Percentiles rank a stretch among this genome's conserved stretches.
phyloP scores from a whole-genome alignment of 2,797 vertebrate species.

The Halcyon chelicuti region DNA sequence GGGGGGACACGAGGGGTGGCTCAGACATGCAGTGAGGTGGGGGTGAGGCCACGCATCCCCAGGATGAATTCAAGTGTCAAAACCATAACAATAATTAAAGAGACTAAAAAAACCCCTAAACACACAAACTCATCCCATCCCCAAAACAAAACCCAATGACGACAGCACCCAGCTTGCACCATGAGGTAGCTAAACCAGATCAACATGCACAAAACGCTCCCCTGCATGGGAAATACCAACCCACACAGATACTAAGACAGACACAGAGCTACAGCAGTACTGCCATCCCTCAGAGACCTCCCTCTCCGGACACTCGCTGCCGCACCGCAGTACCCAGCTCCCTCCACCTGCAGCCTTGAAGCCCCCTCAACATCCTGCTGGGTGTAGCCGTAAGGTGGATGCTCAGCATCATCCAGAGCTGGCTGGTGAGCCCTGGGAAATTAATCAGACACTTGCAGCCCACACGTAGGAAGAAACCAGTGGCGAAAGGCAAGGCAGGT shows the following conservation, averaged over 20 bases:
- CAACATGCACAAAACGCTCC: background rate
- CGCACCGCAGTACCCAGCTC: background rate
- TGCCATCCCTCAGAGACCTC: background rate
- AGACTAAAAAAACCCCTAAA: background rate
- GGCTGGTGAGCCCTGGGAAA: background rate
- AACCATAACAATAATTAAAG: background rate
- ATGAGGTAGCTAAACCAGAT: slow-evolving; percentile 74
- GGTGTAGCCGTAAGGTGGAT: background rate
- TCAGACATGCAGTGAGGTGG: background rate
- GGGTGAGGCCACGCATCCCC: background rate
- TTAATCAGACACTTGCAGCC: background rate
- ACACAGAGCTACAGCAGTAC: background rate
- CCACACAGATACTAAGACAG: background rate
- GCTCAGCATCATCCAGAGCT: background rate
- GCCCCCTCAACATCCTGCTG: rapidly evolving
- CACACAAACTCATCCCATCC: background rate
- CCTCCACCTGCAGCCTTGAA: background rate
- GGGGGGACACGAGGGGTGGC: background rate
- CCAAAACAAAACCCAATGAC: background rate
- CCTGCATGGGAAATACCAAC: background rate
- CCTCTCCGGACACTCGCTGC: background rate
- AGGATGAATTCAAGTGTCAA: slow-evolving; percentile 56
- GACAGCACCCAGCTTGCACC: slow-evolving; percentile 44
- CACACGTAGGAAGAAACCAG: background rate
- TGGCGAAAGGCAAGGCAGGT: background rate